Conservation (phyloP, 30 jellyfish, hydroid and myxozoan genomes). For the Nemopilema nomurai region DNA sequence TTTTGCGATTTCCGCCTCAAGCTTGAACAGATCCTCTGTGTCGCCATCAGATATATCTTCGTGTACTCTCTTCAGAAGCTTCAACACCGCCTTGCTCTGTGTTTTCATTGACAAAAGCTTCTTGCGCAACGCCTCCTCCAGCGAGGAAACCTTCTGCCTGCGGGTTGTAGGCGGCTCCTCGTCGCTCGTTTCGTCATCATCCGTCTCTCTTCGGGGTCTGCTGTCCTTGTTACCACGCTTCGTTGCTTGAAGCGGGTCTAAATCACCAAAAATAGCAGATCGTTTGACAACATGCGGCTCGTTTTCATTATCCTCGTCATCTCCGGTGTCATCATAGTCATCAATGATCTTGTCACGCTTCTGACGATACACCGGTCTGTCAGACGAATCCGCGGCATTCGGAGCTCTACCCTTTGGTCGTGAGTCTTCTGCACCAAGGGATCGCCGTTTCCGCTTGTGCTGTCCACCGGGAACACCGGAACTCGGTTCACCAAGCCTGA, state of each 20-base stretch:
- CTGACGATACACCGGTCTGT: conserved; percentile 45
- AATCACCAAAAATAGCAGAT: conserved; percentile 92
- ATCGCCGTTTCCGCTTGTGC: conserved; percentile 31
- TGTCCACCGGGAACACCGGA: not conserved
- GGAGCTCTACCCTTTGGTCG: not conserved
- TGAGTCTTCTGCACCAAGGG: not conserved
- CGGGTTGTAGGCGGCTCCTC: conserved; percentile 26
- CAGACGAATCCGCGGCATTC: not conserved
- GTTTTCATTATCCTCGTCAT: conserved; percentile 62
- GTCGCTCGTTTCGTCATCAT: conserved; percentile 16
- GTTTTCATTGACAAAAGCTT: conserved; percentile 86
- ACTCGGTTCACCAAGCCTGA: conserved; percentile 1
- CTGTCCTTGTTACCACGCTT: not conserved
- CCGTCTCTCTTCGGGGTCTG: conserved; percentile 22
- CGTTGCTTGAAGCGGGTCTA: conserved; percentile 50
- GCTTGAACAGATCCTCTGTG: conserved; percentile 79
- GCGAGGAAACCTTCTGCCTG: conserved; percentile 65
- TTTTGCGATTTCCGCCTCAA: conserved; percentile 78
- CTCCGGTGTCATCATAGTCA: conserved; percentile 62
- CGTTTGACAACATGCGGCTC: conserved; percentile 99
- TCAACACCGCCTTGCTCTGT: conserved; percentile 88
- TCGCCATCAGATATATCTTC: conserved; percentile 86
- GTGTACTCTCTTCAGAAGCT: conserved; percentile 91
- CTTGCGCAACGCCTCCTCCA: conserved; percentile 88
- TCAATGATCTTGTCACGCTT: conserved; percentile 64